Evolutionary conservation across 2,113 vertebrate species (phyloP).

Genomic region (Elgaria multicarinata): DNA sequence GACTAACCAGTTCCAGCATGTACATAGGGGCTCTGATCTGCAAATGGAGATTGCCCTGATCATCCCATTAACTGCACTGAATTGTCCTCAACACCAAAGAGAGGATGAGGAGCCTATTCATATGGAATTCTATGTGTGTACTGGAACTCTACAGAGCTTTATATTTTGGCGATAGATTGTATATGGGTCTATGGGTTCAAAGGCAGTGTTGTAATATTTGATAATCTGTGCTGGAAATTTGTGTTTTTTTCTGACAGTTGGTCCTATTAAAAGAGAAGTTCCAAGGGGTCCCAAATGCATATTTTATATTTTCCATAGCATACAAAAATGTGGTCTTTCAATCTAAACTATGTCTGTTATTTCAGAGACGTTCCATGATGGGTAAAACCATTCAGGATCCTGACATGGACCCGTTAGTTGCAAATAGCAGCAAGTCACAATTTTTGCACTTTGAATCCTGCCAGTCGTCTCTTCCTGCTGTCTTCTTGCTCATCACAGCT

Average conservation of each 20-base stretch:
- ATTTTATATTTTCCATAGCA: conserved; percentile 24
- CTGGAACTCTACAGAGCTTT: background rate
- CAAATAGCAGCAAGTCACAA: conserved; percentile 64
- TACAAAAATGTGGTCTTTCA: background rate
- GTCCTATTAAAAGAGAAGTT: background rate
- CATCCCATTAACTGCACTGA: too few relatives aligned
- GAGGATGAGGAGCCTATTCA: background rate
- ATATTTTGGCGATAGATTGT: background rate
- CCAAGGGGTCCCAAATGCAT: conserved; percentile 12
- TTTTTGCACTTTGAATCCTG: conserved; percentile 74
- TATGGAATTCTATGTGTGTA: background rate
- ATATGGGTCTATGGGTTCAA: background rate
- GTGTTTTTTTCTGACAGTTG: background rate
- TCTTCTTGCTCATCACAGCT: conserved; percentile 72
- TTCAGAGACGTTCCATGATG: conserved; percentile 57
- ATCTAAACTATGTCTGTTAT: conserved; percentile 24
- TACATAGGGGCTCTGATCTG: too few relatives aligned
- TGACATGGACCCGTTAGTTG: conserved; percentile 46
- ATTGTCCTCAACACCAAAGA: background rate
- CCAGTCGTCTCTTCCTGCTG: conserved; percentile 58
- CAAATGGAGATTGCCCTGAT: background rate
- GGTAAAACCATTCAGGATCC: conserved; percentile 45
- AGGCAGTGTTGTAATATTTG: background rate
- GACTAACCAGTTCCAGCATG: background rate
- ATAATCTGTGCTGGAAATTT: background rate